Evolutionary conservation across 2,888 invertebrate species (phyloP).

Genomic region (Digitonthophagus gazella): DNA sequence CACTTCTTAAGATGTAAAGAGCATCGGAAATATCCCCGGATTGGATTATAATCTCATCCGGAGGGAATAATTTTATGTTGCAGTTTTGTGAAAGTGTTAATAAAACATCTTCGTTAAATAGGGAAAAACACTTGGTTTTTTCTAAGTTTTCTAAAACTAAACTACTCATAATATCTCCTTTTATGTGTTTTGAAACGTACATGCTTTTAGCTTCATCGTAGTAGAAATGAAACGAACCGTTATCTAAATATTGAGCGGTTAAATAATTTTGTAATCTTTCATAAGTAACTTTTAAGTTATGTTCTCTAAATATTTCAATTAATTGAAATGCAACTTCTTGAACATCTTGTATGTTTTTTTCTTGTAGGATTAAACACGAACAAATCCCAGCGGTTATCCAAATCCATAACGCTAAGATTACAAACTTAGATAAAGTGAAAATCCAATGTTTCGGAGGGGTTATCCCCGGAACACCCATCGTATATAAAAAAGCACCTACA

Average conservation of each 20-base stretch:
- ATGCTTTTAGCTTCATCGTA: background rate
- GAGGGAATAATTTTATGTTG: slow-evolving; percentile 18
- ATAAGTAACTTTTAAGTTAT: background rate
- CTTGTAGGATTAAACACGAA: background rate
- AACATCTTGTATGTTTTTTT: background rate
- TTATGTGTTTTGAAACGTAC: slow-evolving; percentile 15
- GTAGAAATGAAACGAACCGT: slow-evolving; percentile 13
- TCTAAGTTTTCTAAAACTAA: background rate
- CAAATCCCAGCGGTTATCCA: slow-evolving; percentile 8
- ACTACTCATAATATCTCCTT: slow-evolving; percentile 11
- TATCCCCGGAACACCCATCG: slow-evolving; percentile 15
- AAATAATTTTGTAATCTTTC: slow-evolving; percentile 19
- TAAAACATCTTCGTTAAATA: slow-evolving; percentile 20
- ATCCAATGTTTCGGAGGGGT: background rate
- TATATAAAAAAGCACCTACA: background rate
- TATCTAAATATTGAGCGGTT: slow-evolving; percentile 22
- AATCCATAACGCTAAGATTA: background rate
- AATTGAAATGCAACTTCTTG: background rate
- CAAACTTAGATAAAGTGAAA: background rate
- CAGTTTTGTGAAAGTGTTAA: slow-evolving; percentile 11
- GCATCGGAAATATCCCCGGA: slow-evolving; percentile 19
- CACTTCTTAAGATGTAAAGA: slow-evolving; percentile 18
- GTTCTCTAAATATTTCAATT: background rate
- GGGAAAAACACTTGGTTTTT: slow-evolving; percentile 16
- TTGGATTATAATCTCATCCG: slow-evolving; percentile 26